These are phyloP conservation scores for Teinopalpus imperialis DNA, from an alignment of 2,888 invertebrate genomes.

Conservation along the genomic window DNA sequence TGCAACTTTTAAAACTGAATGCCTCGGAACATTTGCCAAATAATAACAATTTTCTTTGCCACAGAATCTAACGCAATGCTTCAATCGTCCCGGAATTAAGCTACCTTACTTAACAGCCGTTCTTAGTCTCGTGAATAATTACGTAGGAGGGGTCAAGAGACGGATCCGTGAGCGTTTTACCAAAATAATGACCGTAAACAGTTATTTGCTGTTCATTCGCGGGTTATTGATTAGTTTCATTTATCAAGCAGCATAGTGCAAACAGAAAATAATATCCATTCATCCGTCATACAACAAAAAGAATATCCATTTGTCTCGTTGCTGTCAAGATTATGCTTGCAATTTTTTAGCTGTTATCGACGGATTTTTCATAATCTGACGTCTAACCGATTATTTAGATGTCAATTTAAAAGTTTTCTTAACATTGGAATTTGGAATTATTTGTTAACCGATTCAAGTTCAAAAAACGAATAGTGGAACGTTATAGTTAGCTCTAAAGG, in stretches of 20 bases:
- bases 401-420: no score
- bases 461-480: no score
- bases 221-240: conserved; percentile 25
- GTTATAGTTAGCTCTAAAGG: no score
- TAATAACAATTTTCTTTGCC: no score
- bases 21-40: not conserved
- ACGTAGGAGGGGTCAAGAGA: conserved; percentile 31
- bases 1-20: not conserved
- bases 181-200: conserved; percentile 25
- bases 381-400: no score
- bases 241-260: conserved; percentile 12
- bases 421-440: no score
- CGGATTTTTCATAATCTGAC: conserved; percentile 8
- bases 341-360: conserved; percentile 6
- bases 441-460: no score
- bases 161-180: conserved; percentile 26
- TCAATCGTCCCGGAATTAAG: not conserved
- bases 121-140: conserved; percentile 27
- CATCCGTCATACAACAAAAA: no score
- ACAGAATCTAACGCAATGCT: no score
- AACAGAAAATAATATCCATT: conserved; percentile 9
- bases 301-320: no score
- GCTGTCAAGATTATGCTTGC: conserved; percentile 6
- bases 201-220: conserved; percentile 20
- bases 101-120: conserved; percentile 24